Evolutionary conservation across 2,888 invertebrate species (phyloP), one percentile per base, ranked within the genome.

Genomic region (Diachrysia chrysitis): DNA sequence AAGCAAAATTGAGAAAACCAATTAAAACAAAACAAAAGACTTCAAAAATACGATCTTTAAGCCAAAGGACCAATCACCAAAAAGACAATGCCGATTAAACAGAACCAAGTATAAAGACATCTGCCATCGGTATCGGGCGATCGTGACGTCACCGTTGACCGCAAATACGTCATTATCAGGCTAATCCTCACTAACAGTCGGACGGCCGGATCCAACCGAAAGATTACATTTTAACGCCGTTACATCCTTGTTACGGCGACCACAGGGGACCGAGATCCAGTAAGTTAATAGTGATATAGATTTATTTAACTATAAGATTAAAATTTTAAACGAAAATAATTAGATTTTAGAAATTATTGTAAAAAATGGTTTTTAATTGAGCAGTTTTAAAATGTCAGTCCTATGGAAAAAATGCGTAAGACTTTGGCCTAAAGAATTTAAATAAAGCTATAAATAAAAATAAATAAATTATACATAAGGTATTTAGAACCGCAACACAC

Each of bases 191-290:
- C 71, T 68, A 79, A 79, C 66, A 62, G 80, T 54, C 59, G 74
- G 66, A 35, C 53, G 48, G 57, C 10, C 59, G 54, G 61, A 57
- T 42, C 78, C 70, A 73, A 68, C 67, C 80, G 66, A 69, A 66
- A 70, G 78, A 78, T 78, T 78, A 80, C 78, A 64, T 78, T 78
- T 80, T 72, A 77, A 80, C 81, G 81, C 69, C 54, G 81, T 61
- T 70, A 67, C 57, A 42, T n/a, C n/a, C n/a, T n/a, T n/a, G n/a
- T n/a, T n/a, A n/a, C n/a, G n/a, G n/a, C n/a, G 68, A 67, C 63
- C 71, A 66, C 76, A 58, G 68, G 46, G 65, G 61, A 63, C 56
- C 35, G 66, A 21, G 21, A n/a, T 1, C 59, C 64, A 75, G 66
- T 69, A 74, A 66, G 63, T 75, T 66, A 63, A 57, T 66, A 63